Evolutionary conservation across 2,888 invertebrate species (phyloP), one percentile per base, ranked within the genome.

Genomic region (Onchidella celtica): DNA sequence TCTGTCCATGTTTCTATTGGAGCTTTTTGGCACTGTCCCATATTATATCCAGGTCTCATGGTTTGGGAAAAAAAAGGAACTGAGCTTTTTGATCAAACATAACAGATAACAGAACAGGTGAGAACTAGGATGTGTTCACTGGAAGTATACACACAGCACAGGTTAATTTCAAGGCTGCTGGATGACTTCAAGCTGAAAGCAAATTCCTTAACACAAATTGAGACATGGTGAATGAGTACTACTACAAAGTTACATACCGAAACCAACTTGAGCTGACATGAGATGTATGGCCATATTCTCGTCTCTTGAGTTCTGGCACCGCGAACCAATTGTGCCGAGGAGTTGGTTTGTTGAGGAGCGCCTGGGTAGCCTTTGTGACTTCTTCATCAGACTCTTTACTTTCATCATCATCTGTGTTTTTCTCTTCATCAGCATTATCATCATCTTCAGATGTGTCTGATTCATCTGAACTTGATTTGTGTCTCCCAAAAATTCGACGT

Each of bases 281-380:
- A 92, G 92, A 92, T 92, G 94, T 90, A 93, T 94, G 87, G 87
- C 93, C 87, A 95, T 95, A 90, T 95, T 95, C 88, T 63, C 93
- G 86, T 3, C 90, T 84, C 34, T 92, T 82, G 66, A 96, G 93
- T 94, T 96, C 96, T 91, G 95, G 94, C 63, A 96, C 92, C 77
- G 95, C 94, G 85, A 94, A 94, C 95, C 96, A 97, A 83, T 95
- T 95, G 86, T 96, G 95, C 89, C 85, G 88, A 0, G 90, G 90
- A 29, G 81, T 59, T 55, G 80, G 69, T 21, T 76, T 78, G 65
- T 59, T 63, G 2, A 61, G 72, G 57, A 70, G 59, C 21, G 74
- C 79, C n/a, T 85, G 85, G 9, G 85, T 86, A n/a, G 63, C 63
- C 63, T 61, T 79, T 21, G 32, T 27, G 21, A 74, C 74, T 36